Evolutionary conservation across 2,113 vertebrate genomes (phyloP).

Genomic region (Lepus americanus): DNA sequence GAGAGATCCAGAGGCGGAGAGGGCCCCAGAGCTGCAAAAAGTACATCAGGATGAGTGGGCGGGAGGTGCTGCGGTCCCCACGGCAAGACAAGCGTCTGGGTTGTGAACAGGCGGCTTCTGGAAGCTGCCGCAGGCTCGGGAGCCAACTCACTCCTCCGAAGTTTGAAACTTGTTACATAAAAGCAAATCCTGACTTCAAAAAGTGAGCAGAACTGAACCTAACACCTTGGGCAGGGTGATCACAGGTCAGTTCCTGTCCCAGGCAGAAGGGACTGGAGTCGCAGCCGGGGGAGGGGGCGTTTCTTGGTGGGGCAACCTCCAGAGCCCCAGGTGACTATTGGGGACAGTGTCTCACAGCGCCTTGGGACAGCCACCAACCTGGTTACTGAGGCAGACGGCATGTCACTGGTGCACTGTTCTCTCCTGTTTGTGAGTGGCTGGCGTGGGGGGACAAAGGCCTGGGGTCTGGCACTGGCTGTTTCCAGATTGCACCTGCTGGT

Average conservation of each 20-base stretch:
- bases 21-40: neutral
- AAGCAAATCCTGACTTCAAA: neutral
- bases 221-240: neutral
- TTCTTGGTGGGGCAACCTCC: neutral
- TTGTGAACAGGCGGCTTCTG: neutral
- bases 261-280: fast-evolving
- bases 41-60: neutral
- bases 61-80: neutral
- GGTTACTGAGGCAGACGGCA: neutral
- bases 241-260: neutral
- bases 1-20: neutral
- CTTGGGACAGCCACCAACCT: neutral
- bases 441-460: neutral
- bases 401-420: fast-evolving
- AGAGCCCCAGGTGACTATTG: neutral
- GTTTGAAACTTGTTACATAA: neutral
- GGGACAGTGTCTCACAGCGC: neutral
- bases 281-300: neutral
- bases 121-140: neutral
- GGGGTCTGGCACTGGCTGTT: neutral
- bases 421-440: fast-evolving
- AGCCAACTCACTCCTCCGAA: neutral
- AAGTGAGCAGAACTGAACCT: neutral
- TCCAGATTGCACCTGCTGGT: neutral
- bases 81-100: neutral